phyloP scores from a whole-genome alignment of 2,113 vertebrate genomes.

The Paraplagusia blochii region DNA sequence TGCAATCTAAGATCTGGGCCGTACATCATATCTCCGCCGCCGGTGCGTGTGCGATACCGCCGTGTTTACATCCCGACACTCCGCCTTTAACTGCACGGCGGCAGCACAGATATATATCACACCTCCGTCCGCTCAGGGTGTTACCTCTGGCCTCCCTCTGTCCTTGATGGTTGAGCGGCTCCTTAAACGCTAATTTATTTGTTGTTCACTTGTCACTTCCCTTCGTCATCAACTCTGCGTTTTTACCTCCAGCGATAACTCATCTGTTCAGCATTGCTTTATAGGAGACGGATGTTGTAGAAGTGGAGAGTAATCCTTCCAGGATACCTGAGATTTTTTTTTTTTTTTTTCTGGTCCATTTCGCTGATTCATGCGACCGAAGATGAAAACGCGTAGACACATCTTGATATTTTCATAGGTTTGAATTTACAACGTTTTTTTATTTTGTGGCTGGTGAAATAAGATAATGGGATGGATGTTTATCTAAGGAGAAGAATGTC shows the following conservation, averaged over 20 bases:
- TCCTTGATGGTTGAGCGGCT: conserved; percentile 52
- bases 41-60: conserved; percentile 21
- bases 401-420: background rate
- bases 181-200: conserved; percentile 58
- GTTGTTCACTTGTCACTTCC: conserved; percentile 58
- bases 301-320: conserved; percentile 39
- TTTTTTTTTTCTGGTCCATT: conserved; percentile 7
- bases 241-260: conserved; percentile 39
- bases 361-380: conserved; percentile 39
- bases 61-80: conserved; percentile 17
- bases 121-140: conserved; percentile 20
- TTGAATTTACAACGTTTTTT: background rate
- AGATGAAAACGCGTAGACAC: conserved; percentile 28
- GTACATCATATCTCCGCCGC: conserved; percentile 28
- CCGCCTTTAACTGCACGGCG: too few relatives aligned
- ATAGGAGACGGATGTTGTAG: conserved; percentile 52
- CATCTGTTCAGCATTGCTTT: conserved; percentile 50
- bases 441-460: conserved; percentile 10
- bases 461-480: background rate
- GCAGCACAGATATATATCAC: conserved; percentile 35
- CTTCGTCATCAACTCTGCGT: conserved; percentile 39
- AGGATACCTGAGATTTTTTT: conserved; percentile 18
- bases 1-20: conserved; percentile 23
- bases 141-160: conserved; percentile 41
- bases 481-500: conserved; percentile 1